Evolutionary conservation across 1,140 invertebrate species (phyloP).

Genomic region (Macrosteles quadrilineatus): DNA sequence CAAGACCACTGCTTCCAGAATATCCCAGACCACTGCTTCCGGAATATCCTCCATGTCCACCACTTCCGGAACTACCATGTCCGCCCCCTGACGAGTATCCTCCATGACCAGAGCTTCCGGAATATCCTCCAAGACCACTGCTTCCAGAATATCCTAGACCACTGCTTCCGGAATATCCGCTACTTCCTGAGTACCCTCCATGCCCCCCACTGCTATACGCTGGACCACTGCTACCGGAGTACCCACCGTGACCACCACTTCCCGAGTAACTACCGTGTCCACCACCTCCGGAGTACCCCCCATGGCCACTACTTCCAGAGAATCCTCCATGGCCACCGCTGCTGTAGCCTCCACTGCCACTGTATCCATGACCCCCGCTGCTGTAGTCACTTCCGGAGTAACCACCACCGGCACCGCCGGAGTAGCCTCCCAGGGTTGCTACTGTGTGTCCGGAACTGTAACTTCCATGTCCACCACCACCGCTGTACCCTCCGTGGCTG

Average conservation of each 20-base stretch:
- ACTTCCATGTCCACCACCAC: background rate
- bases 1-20: background rate
- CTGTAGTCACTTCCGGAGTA: background rate
- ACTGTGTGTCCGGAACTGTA: background rate
- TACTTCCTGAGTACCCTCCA: background rate
- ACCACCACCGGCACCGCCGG: background rate
- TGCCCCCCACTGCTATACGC: background rate
- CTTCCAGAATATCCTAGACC: background rate
- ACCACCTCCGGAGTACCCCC: constrained; percentile 15
- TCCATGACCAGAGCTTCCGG: background rate
- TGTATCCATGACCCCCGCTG: constrained; percentile 5
- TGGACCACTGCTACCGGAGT: background rate
- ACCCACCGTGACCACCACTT: background rate
- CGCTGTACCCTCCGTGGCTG: background rate
- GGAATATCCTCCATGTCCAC: no score
- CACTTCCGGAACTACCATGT: background rate
- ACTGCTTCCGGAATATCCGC: constrained; percentile 2
- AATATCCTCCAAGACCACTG: background rate
- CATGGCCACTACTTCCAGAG: background rate
- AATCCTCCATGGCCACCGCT: background rate
- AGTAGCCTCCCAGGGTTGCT: background rate
- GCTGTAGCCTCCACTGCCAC: no score
- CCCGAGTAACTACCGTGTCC: background rate
- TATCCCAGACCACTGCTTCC: background rate
- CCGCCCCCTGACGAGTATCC: no score